These are phyloP conservation scores for Tyto alba DNA, from an alignment of 2,113 vertebrate species.

Conservation along the genomic window DNA sequence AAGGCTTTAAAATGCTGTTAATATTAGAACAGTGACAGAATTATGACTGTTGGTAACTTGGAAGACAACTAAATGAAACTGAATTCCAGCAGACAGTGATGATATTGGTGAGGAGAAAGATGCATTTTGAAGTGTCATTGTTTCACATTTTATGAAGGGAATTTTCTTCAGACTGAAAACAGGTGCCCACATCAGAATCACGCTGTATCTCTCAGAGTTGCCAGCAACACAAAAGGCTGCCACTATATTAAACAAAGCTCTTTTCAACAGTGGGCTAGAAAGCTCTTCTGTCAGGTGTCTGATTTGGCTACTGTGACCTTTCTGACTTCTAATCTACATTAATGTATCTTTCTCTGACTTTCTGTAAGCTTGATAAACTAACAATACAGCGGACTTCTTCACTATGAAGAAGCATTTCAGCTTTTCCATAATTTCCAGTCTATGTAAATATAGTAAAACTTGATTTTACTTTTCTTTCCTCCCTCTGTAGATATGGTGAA, in stretches of 20 bases:
- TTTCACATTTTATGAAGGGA: not conserved
- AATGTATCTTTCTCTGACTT: not conserved
- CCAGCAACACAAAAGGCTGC: not conserved
- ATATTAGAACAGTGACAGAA: not conserved
- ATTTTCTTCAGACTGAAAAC: not conserved
- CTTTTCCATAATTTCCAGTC: not conserved
- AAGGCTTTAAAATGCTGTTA: not conserved
- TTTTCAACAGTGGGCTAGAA: not conserved
- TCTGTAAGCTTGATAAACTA: not conserved
- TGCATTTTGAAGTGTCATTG: not conserved
- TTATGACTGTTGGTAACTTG: not conserved
- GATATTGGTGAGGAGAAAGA: not conserved
- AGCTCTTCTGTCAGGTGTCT: not conserved
- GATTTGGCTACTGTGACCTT: not conserved
- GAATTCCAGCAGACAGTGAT: not conserved
- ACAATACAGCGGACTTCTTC: not conserved
- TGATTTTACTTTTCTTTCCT: constrained; percentile 6
- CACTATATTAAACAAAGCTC: not conserved
- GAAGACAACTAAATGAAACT: not conserved
- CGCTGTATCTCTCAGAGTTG: not conserved
- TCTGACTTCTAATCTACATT: not conserved
- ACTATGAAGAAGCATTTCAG: not conserved
- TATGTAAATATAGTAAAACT: not conserved
- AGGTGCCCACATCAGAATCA: not conserved
- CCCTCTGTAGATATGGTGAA: not conserved